Evolutionary conservation across 2,797 vertebrate genomes (phyloP).

Genomic region (Knipowitschia caucasica): DNA sequence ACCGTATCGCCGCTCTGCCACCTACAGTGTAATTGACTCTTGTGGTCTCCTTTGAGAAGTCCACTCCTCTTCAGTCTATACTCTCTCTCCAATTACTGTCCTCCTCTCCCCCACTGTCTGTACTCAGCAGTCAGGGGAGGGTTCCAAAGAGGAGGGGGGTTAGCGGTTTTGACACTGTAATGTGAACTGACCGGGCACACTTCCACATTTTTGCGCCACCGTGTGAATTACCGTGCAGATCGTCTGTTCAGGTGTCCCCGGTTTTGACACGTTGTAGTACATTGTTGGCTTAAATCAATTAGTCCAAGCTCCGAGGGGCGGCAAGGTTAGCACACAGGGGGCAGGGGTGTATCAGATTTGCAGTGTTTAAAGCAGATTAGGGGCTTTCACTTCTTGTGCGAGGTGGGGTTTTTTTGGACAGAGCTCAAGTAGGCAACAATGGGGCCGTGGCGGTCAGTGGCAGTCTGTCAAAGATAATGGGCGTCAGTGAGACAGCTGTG

Average conservation of each 20-base stretch:
- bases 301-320: not conserved
- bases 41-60: slow-evolving; percentile 55
- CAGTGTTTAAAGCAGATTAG: slow-evolving; percentile 18
- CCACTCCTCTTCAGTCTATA: slow-evolving; percentile 40
- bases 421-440: slow-evolving; percentile 23
- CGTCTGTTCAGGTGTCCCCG: slow-evolving; percentile 31
- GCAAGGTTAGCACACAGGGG: slow-evolving; percentile 4
- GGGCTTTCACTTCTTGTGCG: slow-evolving; percentile 9
- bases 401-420: slow-evolving; percentile 30
- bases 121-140: slow-evolving; percentile 34
- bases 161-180: slow-evolving; percentile 54
- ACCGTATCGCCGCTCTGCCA: slow-evolving; percentile 41
- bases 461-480: slow-evolving; percentile 52
- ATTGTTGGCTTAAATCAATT: slow-evolving; percentile 6
- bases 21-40: slow-evolving; percentile 71
- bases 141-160: not conserved
- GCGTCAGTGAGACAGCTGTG: slow-evolving; percentile 22
- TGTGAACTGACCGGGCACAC: slow-evolving; percentile 37
- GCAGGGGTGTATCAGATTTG: slow-evolving; percentile 13
- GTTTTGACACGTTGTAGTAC: slow-evolving; percentile 12
- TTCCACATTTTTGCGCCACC: slow-evolving; percentile 13
- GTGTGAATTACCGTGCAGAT: slow-evolving; percentile 34
- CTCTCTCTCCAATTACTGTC: slow-evolving; percentile 55
- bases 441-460: slow-evolving; percentile 33
- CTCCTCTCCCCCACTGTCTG: slow-evolving; percentile 44